A percentile compares a stretch with the other conserved stretches of the same genome.
Evolutionary conservation across 1,140 invertebrate genomes (phyloP).

Genomic region (Drosophila nigrodunni): DNA sequence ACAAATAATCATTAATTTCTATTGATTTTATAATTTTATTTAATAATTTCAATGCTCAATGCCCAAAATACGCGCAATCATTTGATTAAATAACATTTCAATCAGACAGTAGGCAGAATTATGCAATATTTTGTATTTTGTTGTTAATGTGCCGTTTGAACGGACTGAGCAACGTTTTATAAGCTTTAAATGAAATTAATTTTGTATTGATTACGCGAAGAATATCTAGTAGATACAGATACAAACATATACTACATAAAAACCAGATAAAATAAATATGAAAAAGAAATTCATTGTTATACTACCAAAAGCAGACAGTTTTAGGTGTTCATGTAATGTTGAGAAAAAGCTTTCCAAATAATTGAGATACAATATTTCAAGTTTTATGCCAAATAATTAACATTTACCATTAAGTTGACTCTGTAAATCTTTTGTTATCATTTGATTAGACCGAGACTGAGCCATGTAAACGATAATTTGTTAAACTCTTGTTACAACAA

Average conservation of each 20-base stretch:
- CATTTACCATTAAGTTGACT: constrained; percentile 21
- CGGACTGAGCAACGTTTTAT: constrained; percentile 21
- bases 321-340: constrained; percentile 2
- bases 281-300: constrained; percentile 34
- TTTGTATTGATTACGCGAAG: constrained; percentile 27
- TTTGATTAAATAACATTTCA: constrained; percentile 33
- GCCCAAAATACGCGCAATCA: constrained; percentile 42
- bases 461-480: neutral
- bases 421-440: constrained; percentile 1
- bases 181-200: constrained; percentile 45
- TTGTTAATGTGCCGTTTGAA: constrained; percentile 8
- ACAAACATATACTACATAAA: constrained; percentile 16
- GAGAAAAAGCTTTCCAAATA: constrained; percentile 31
- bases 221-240: constrained; percentile 13
- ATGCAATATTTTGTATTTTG: constrained; percentile 1
- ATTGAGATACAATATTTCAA: constrained; percentile 29
- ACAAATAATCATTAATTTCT: constrained; percentile 48
- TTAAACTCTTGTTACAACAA: constrained; percentile 4
- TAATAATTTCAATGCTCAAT: constrained; percentile 26
- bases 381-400: constrained; percentile 32
- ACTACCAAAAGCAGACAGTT: constrained; percentile 11
- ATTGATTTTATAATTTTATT: constrained; percentile 41
- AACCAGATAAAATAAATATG: constrained; percentile 24
- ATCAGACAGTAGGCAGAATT: constrained; percentile 18
- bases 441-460: constrained; percentile 32